Conservation (phyloP, 2,888 invertebrate genomes). For the Philopedon plagiatum region DNA sequence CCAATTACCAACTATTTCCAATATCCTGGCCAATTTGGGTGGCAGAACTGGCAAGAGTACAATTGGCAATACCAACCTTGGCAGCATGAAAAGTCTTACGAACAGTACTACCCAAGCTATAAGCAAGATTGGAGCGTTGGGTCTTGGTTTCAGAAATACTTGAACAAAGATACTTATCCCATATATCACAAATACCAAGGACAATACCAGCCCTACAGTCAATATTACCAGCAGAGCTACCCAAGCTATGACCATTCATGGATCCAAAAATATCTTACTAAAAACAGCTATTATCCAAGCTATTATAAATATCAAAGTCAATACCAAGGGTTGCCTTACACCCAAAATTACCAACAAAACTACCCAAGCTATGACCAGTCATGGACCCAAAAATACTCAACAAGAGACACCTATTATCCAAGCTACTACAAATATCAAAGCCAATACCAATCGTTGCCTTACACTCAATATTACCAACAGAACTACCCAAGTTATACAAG, state of each 20-base stretch:
- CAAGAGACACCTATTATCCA: conserved; percentile 8
- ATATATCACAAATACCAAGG: neutral
- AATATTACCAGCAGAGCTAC: conserved; percentile 1
- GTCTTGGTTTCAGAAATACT: conserved; percentile 3
- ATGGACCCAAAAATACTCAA: neutral
- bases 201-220: neutral
- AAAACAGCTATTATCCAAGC: neutral
- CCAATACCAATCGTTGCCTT: neutral
- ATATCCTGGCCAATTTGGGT: neutral
- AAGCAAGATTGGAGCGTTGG: neutral
- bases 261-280: conserved; percentile 10
- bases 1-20: neutral
- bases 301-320: conserved; percentile 1
- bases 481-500: neutral
- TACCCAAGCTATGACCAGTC: neutral
- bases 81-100: neutral
- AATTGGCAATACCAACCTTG: neutral
- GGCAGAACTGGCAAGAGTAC: neutral
- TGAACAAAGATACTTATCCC: neutral
- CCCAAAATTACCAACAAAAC: conserved; percentile 3
- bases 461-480: neutral
- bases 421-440: neutral
- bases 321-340: conserved; percentile 6
- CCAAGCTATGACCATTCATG: neutral
- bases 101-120: conserved; percentile 8